Conservation (phyloP, 2,113 vertebrate species). For the Lasiurus borealis region DNA sequence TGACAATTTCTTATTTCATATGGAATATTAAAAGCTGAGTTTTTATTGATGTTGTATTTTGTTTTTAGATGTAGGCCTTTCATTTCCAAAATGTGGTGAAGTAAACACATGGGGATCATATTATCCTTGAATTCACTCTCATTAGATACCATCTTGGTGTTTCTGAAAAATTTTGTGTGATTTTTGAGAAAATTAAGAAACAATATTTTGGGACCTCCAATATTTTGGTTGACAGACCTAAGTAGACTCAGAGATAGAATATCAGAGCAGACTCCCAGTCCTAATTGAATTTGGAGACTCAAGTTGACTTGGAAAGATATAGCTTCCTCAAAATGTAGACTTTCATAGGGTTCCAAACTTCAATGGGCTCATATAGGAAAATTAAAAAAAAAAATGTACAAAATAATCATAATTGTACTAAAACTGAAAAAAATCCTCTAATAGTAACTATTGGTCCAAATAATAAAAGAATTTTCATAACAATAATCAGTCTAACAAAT, state of each 20-base stretch:
- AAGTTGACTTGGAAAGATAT: neutral
- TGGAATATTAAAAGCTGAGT: neutral
- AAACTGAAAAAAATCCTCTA: slow-evolving; percentile 11
- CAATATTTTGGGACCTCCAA: neutral
- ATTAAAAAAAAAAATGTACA: neutral
- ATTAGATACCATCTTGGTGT: neutral
- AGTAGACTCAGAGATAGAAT: neutral
- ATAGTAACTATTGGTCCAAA: neutral
- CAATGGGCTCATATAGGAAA: neutral
- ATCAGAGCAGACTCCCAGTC: neutral
- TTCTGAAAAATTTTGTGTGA: neutral
- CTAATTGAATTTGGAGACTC: neutral
- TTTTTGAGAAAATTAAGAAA: slow-evolving; percentile 45
- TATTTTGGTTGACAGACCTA: neutral
- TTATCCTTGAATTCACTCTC: neutral
- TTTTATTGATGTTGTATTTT: neutral
- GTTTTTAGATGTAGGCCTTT: neutral
- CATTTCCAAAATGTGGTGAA: neutral
- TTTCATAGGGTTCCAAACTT: neutral
- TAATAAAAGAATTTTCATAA: neutral
- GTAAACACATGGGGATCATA: neutral
- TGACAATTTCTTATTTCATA: slow-evolving; percentile 15
- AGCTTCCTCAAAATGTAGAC: neutral
- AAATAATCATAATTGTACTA: neutral
- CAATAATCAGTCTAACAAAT: neutral